Conservation (phyloP, 1,140 invertebrate species). For the Kradibia gibbosae region DNA sequence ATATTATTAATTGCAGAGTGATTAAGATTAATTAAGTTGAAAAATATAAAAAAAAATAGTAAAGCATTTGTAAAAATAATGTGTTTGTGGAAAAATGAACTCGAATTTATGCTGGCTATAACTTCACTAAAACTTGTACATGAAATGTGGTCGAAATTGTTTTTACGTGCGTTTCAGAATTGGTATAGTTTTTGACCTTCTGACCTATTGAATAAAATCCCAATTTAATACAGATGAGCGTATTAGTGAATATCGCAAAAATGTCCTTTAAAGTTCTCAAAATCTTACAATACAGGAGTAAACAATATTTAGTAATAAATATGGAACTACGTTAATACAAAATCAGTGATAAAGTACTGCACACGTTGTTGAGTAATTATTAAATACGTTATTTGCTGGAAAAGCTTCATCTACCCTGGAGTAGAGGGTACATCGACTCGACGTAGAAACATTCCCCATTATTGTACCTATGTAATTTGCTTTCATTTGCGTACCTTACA, state of each 20-base stretch:
- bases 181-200: not conserved
- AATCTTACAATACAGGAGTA: too few relatives aligned
- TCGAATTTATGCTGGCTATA: not conserved
- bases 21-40: not conserved
- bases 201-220: not conserved
- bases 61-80: not conserved
- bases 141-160: not conserved
- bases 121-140: not conserved
- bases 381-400: not conserved
- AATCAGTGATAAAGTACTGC: too few relatives aligned
- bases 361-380: not conserved
- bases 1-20: not conserved
- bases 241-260: too few relatives aligned
- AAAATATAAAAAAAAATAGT: slow-evolving; percentile 5
- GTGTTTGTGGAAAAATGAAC: not conserved
- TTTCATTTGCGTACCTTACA: not conserved
- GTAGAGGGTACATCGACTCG: not conserved
- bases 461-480: not conserved
- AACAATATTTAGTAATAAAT: too few relatives aligned
- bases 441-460: not conserved
- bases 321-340: too few relatives aligned
- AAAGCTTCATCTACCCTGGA: not conserved
- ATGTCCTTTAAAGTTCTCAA: too few relatives aligned
- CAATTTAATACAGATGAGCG: not conserved
- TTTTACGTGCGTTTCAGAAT: not conserved